A percentile compares a stretch with the other conserved stretches of the same genome.
These are phyloP conservation scores for Okamejei kenojei DNA, from an alignment of 2,797 vertebrate species.

Conservation along the genomic window DNA sequence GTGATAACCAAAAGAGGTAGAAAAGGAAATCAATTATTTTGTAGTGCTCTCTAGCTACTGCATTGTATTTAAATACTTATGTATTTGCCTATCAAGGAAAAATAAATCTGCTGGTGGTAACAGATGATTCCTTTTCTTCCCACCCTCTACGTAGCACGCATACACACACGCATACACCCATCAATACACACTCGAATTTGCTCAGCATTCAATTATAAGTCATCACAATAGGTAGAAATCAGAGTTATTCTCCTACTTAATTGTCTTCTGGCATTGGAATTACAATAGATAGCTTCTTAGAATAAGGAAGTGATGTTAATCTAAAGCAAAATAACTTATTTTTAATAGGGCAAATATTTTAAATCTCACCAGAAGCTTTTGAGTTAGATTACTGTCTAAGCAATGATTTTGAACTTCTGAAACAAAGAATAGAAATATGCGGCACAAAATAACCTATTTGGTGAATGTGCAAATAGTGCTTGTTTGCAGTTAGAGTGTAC, in stretches of 20 bases:
- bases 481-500: not conserved
- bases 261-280: not conserved
- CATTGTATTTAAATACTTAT: not conserved
- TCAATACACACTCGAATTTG: not conserved
- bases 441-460: not conserved
- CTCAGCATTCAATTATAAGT: not conserved
- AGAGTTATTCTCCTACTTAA: not conserved
- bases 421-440: not conserved
- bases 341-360: not conserved
- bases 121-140: not conserved
- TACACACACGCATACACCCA: not conserved
- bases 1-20: not conserved
- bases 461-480: not conserved
- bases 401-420: conserved; percentile 15
- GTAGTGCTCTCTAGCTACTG: too few species aligned
- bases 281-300: not conserved
- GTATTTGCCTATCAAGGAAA: not conserved
- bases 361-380: not conserved
- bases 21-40: not conserved
- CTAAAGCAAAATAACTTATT: not conserved
- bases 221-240: not conserved
- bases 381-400: not conserved
- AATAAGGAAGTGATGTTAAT: not conserved
- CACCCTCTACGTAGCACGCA: not conserved
- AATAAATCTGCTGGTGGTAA: not conserved